Conservation (phyloP, 2,888 invertebrate genomes). For the Trachelus stipa region DNA sequence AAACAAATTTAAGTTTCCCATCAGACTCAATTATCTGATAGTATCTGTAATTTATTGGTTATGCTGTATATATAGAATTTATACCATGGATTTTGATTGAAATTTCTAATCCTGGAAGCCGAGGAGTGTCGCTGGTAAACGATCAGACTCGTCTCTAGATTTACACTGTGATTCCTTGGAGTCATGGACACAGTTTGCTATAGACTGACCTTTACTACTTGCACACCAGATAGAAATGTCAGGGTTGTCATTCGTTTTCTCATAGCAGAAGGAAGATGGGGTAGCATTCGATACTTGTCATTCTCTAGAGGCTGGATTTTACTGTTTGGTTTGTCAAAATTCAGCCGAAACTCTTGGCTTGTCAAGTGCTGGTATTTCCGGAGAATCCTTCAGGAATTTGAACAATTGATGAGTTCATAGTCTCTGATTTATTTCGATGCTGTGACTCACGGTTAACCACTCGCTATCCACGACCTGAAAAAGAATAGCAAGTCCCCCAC, state of each 20-base stretch:
- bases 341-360: not conserved
- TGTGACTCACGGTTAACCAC: constrained; percentile 33
- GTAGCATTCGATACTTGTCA: not conserved
- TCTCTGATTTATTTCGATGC: constrained; percentile 43
- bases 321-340: not conserved
- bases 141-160: not conserved
- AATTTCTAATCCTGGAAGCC: not conserved
- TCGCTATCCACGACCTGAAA: not conserved
- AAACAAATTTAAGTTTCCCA: not conserved
- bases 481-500: not conserved
- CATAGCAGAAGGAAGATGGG: constrained; percentile 2
- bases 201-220: constrained; percentile 10
- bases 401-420: constrained; percentile 9
- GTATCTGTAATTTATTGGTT: not conserved
- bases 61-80: not conserved
- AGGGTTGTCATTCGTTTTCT: constrained; percentile 23
- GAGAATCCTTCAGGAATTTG: not conserved
- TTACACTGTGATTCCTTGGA: not conserved
- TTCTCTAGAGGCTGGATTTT: not conserved
- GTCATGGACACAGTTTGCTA: not conserved
- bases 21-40: not conserved
- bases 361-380: not conserved
- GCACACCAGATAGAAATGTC: constrained; percentile 33
- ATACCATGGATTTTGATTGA: not conserved
- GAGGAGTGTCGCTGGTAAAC: not conserved